Conservation (phyloP, 1,140 invertebrate species). For the Macrobrachium rosenbergii region DNA sequence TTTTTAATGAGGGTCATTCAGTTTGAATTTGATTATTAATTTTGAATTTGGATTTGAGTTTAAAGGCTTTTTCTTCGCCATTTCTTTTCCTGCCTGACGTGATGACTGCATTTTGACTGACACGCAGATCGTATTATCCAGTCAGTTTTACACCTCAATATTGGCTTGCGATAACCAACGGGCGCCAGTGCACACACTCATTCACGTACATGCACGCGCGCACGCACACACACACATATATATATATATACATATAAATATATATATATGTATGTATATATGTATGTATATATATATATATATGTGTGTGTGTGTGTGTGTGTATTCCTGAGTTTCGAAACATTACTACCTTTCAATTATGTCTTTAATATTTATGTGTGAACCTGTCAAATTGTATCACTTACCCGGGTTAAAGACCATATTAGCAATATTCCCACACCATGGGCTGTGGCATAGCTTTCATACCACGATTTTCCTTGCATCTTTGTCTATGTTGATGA, state of each 20-base stretch:
- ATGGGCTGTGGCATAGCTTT: no score
- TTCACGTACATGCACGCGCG: background rate
- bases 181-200: no score
- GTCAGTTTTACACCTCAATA: no score
- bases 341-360: background rate
- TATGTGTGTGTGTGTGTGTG: constrained; percentile 3
- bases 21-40: background rate
- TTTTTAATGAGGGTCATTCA: background rate
- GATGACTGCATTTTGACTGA: background rate
- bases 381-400: background rate
- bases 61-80: background rate
- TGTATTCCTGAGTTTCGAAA: background rate
- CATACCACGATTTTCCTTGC: no score
- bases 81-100: background rate
- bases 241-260: background rate
- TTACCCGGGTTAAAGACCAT: no score
- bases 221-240: background rate
- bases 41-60: no score
- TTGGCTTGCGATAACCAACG: no score
- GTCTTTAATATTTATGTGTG: background rate
- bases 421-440: no score
- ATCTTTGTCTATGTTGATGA: no score
- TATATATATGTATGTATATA: constrained; percentile 13
- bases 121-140: no score
- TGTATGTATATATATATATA: constrained; percentile 8